Percentiles rank a stretch among this genome's conserved stretches.
phyloP scores from a whole-genome alignment of 2,113 vertebrate genomes.

The Siphamia tubifer region DNA sequence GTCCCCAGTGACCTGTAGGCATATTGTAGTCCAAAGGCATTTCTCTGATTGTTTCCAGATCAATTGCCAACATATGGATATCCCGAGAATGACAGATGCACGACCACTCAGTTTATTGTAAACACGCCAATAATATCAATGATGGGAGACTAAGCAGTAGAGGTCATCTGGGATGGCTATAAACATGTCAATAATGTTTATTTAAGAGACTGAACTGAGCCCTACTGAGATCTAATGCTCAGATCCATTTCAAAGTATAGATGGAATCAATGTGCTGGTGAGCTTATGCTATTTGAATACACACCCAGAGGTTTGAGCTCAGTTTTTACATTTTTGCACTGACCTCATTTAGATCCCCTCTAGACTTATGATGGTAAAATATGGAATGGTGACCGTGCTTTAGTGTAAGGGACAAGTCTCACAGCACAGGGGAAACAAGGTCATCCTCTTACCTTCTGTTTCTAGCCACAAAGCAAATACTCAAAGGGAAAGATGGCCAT shows the following conservation, averaged over 20 bases:
- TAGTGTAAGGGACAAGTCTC: constrained; percentile 39
- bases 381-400: constrained; percentile 26
- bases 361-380: constrained; percentile 54
- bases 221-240: too few relatives aligned
- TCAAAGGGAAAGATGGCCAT: constrained; percentile 56
- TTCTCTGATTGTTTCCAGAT: constrained; percentile 45
- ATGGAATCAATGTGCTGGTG: constrained; percentile 47
- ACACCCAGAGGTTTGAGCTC: constrained; percentile 34
- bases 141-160: constrained; percentile 43
- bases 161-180: constrained; percentile 39
- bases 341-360: constrained; percentile 53
- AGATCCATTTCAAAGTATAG: constrained; percentile 49
- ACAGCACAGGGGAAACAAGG: constrained; percentile 63
- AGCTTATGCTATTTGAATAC: constrained; percentile 65
- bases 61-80: constrained; percentile 61
- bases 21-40: constrained; percentile 53
- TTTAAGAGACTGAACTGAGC: constrained; percentile 50
- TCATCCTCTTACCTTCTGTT: constrained; percentile 63
- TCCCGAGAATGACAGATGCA: constrained; percentile 49
- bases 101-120: constrained; percentile 45
- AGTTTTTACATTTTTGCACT: constrained; percentile 36
- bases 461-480: constrained; percentile 47
- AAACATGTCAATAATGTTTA: constrained; percentile 72
- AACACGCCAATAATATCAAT: constrained; percentile 70
- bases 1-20: constrained; percentile 13